Evolutionary conservation across 2,888 invertebrate species (phyloP).

Genomic region (Prosopocoilus inquinatus): DNA sequence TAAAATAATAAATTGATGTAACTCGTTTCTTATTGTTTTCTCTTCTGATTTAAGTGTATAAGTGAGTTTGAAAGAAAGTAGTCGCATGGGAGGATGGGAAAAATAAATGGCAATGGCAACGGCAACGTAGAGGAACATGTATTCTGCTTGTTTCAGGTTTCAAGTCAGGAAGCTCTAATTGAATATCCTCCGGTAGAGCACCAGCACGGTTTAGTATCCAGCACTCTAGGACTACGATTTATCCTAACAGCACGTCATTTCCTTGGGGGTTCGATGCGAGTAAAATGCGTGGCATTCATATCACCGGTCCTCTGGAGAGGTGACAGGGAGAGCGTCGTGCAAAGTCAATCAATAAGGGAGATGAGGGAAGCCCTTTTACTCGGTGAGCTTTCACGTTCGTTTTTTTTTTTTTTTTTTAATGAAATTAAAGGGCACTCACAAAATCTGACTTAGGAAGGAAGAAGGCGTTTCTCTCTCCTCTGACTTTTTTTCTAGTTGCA

Average conservation of each 20-base stretch:
- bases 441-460: too few relatives aligned
- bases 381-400: conserved; percentile 58
- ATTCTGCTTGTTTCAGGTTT: conserved; percentile 47
- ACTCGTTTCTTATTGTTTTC: too few relatives aligned
- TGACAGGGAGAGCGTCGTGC: conserved; percentile 58
- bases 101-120: background rate
- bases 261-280: conserved; percentile 59
- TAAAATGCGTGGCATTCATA: conserved; percentile 61
- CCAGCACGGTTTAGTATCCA: conserved; percentile 58
- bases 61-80: background rate
- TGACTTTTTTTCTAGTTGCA: too few relatives aligned
- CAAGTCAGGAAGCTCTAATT: conserved; percentile 52
- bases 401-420: too few relatives aligned
- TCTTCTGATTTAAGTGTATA: background rate
- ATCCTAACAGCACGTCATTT: conserved; percentile 58
- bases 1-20: too few relatives aligned
- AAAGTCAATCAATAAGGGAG: conserved; percentile 57
- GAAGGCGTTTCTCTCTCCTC: too few relatives aligned
- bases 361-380: conserved; percentile 62
- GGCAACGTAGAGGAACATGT: background rate
- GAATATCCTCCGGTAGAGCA: conserved; percentile 57
- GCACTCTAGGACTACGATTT: conserved; percentile 58
- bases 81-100: too few relatives aligned
- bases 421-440: too few relatives aligned
- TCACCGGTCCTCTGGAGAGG: conserved; percentile 61